Conservation (phyloP, 2,888 invertebrate species). For the Oscheius myriophilus region DNA sequence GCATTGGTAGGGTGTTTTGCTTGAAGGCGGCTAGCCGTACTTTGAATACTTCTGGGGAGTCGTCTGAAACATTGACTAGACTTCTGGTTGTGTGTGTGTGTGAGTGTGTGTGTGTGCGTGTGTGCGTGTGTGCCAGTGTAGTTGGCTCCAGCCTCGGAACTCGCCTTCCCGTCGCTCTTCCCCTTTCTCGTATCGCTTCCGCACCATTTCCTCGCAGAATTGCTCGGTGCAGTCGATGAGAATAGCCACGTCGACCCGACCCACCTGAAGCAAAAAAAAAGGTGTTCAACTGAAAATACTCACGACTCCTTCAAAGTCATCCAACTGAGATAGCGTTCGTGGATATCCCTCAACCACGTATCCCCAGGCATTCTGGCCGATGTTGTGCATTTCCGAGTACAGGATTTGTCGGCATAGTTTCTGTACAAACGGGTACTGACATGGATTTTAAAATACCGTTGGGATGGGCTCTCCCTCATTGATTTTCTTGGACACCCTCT, state of each 20-base stretch:
- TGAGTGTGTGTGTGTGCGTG: no score
- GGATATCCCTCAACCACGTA: slow-evolving; percentile 74
- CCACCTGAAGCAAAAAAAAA: slow-evolving; percentile 45
- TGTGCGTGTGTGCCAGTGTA: background rate
- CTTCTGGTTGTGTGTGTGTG: background rate
- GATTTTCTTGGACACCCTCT: slow-evolving; percentile 68
- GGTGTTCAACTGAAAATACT: background rate
- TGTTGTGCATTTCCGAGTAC: slow-evolving; percentile 65
- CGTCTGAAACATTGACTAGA: slow-evolving; percentile 75
- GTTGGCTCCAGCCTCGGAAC: background rate
- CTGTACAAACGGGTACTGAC: slow-evolving; percentile 56
- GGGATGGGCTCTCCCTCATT: slow-evolving; percentile 68
- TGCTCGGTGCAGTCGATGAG: slow-evolving; percentile 90
- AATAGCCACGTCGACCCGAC: slow-evolving; percentile 79
- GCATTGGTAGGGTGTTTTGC: slow-evolving; percentile 86
- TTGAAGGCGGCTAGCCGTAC: slow-evolving; percentile 86
- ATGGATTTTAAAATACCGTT: slow-evolving; percentile 40
- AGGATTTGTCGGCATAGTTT: slow-evolving; percentile 71
- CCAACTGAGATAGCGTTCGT: slow-evolving; percentile 71
- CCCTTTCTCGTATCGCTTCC: slow-evolving; percentile 41
- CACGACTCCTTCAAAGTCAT: slow-evolving; percentile 69
- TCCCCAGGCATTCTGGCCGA: slow-evolving; percentile 70
- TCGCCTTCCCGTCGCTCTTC: slow-evolving; percentile 33
- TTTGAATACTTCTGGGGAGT: slow-evolving; percentile 86
- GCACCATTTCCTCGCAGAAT: slow-evolving; percentile 65